Conservation (phyloP, 92 coral and sea anemone genomes). For the Palythoa heliodiscus region DNA sequence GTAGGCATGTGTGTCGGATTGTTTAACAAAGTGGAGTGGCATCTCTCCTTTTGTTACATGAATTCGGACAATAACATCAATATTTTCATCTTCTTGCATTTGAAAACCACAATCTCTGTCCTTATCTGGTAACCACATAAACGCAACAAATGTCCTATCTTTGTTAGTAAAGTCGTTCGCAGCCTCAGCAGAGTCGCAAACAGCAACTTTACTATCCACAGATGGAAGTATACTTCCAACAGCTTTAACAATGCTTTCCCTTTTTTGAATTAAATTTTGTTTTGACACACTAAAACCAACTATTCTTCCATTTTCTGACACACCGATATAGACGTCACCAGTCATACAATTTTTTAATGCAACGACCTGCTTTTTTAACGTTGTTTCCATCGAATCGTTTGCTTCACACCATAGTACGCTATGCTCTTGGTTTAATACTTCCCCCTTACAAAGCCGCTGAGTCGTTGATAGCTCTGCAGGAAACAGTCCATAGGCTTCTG, state of each 20-base stretch:
- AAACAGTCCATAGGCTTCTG: slow-evolving; percentile 50
- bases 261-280: slow-evolving; percentile 43
- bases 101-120: not conserved
- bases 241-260: slow-evolving; percentile 59
- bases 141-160: slow-evolving; percentile 62
- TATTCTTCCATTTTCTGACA: slow-evolving; percentile 48
- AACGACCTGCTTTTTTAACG: slow-evolving; percentile 51
- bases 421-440: slow-evolving; percentile 41
- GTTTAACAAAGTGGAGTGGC: slow-evolving; percentile 54
- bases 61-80: slow-evolving; percentile 50
- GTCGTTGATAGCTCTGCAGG: slow-evolving; percentile 55
- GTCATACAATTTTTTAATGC: slow-evolving; percentile 70
- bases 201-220: slow-evolving; percentile 45
- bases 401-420: slow-evolving; percentile 55
- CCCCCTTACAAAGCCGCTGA: slow-evolving; percentile 52
- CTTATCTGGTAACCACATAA: slow-evolving; percentile 55
- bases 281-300: slow-evolving; percentile 46
- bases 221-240: slow-evolving; percentile 65
- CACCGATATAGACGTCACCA: slow-evolving; percentile 76
- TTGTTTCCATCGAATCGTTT: slow-evolving; percentile 27
- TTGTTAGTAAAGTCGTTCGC: slow-evolving; percentile 52
- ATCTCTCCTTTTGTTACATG: slow-evolving; percentile 73
- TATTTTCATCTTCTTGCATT: slow-evolving; percentile 31
- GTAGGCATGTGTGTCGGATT: slow-evolving; percentile 65
- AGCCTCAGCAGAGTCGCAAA: slow-evolving; percentile 54